Conservation (phyloP, 2,888 invertebrate species). For the Eledone cirrhosa region DNA sequence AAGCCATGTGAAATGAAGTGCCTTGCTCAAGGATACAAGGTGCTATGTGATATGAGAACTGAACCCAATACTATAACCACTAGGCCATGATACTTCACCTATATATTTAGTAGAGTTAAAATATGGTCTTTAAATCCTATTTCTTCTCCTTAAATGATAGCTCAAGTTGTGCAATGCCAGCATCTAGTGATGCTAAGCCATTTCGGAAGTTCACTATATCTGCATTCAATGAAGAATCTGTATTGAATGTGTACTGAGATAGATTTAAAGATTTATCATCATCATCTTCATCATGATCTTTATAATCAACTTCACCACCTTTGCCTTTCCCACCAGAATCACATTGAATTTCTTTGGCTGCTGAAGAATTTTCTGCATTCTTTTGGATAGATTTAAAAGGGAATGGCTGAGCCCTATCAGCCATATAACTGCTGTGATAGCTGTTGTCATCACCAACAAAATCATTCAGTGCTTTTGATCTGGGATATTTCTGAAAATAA, state of each 20-base stretch:
- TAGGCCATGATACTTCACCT: no score
- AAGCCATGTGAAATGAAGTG: no score
- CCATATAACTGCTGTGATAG: no score
- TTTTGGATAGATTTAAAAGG: not conserved
- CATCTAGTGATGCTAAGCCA: slow-evolving; percentile 59
- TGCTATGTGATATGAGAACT: no score
- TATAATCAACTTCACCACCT: no score
- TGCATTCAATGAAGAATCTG: slow-evolving; percentile 43
- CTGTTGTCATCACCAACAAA: no score
- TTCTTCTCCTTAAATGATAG: slow-evolving; percentile 54
- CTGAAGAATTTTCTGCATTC: not conserved
- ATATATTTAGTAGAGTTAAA: no score
- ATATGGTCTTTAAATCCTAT: not conserved
- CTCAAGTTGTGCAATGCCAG: slow-evolving; percentile 57
- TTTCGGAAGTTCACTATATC: slow-evolving; percentile 56
- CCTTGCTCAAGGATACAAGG: no score
- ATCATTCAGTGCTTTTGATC: not conserved
- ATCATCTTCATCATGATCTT: not conserved
- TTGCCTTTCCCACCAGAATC: not conserved
- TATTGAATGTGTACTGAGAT: slow-evolving; percentile 40
- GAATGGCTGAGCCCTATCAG: not conserved
- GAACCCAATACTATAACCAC: no score
- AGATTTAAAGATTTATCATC: slow-evolving; percentile 45
- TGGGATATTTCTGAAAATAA: slow-evolving; percentile 54
- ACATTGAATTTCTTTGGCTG: not conserved